phyloP scores from a whole-genome alignment of 2,888 invertebrate genomes.

The Drosophila borborema region DNA sequence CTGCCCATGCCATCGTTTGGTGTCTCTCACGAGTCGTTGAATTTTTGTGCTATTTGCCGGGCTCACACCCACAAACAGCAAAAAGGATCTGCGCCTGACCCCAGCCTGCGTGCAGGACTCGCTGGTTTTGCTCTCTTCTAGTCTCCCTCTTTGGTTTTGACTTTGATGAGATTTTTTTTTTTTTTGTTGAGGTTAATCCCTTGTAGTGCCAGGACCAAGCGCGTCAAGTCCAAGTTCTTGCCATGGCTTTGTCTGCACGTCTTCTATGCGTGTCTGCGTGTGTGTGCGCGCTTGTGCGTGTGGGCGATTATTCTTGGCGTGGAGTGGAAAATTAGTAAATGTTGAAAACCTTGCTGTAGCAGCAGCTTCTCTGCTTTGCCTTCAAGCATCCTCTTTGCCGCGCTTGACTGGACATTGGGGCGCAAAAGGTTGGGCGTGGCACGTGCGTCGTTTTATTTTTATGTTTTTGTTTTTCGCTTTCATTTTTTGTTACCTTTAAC shows the following conservation, averaged over 20 bases:
- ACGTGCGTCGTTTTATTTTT: slow-evolving; percentile 54
- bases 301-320: slow-evolving; percentile 72
- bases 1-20: slow-evolving; percentile 29
- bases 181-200: slow-evolving; percentile 80
- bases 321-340: slow-evolving; percentile 80
- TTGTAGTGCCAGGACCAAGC: slow-evolving; percentile 77
- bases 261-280: slow-evolving; percentile 24
- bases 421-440: slow-evolving; percentile 20
- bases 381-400: slow-evolving; percentile 53
- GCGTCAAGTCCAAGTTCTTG: slow-evolving; percentile 79
- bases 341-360: slow-evolving; percentile 53
- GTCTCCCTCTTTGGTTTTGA: slow-evolving; percentile 71
- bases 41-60: slow-evolving; percentile 72
- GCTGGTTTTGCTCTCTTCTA: slow-evolving; percentile 6
- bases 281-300: slow-evolving; percentile 18
- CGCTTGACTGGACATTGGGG: slow-evolving; percentile 55
- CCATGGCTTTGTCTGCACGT: slow-evolving; percentile 67
- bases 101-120: slow-evolving; percentile 19
- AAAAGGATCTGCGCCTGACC: slow-evolving; percentile 20
- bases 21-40: slow-evolving; percentile 67
- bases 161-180: slow-evolving; percentile 77
- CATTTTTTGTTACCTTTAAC: slow-evolving; percentile 41
- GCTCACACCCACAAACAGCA: slow-evolving; percentile 61
- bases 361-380: slow-evolving; percentile 44
- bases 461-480: slow-evolving; percentile 44